Percentiles rank a stretch among this genome's conserved stretches.
These are phyloP conservation scores for Acanthaster planci DNA, from an alignment of 35 echinoderm and acorn worm genomes.

Conservation along the genomic window DNA sequence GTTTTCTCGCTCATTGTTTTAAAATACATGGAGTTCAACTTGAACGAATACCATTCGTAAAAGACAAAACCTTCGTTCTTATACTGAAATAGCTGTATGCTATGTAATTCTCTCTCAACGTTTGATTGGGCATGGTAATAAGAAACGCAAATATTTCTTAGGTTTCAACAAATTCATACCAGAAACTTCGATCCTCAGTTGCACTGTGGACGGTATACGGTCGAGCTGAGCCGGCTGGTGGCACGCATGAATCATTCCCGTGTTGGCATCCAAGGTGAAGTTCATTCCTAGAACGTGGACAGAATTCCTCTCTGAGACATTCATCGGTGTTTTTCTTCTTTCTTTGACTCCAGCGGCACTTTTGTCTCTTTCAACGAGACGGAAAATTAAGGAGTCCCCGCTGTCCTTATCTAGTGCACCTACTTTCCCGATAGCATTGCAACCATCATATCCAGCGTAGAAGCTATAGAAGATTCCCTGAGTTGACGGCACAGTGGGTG, in stretches of 20 bases:
- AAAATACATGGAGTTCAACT: too few species aligned
- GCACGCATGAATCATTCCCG: background rate
- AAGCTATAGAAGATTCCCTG: slow-evolving; percentile 31
- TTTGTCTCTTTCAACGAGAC: background rate
- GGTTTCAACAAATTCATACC: background rate
- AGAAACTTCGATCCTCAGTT: background rate
- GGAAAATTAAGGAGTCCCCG: background rate
- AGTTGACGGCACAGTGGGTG: slow-evolving; percentile 7
- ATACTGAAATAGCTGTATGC: too few species aligned
- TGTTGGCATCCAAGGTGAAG: background rate
- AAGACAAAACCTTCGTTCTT: too few species aligned
- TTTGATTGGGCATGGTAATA: too few species aligned
- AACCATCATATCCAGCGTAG: background rate
- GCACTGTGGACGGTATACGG: background rate
- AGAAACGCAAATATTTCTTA: too few species aligned
- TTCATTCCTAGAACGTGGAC: background rate
- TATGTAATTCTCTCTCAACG: too few species aligned
- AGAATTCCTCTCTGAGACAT: too few species aligned
- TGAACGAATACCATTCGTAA: too few species aligned
- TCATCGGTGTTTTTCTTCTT: too few species aligned
- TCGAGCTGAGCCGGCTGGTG: background rate
- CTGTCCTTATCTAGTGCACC: background rate
- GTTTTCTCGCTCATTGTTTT: too few species aligned
- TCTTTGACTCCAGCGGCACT: too few species aligned
- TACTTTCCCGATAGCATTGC: background rate